Percentiles rank a stretch among this genome's conserved stretches.
phyloP scores from a whole-genome alignment of 2,113 vertebrate species.

The Triplophysa dalaica region DNA sequence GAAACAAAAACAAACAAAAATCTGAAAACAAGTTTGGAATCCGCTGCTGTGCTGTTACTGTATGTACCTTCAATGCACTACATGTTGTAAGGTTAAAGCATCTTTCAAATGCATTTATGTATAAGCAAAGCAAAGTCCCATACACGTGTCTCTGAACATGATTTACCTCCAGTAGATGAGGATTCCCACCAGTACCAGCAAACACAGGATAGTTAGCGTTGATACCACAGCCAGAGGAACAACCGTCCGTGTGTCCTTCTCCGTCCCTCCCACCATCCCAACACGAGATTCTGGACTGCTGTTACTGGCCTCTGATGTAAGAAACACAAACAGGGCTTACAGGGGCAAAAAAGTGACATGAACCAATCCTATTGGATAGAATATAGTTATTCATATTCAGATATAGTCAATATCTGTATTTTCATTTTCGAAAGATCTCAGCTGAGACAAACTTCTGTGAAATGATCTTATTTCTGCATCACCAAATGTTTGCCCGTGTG shows the following conservation, averaged over 20 bases:
- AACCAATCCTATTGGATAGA: background rate
- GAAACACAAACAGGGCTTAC: constrained; percentile 56
- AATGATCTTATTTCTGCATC: background rate
- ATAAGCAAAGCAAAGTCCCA: no score
- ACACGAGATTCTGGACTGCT: constrained; percentile 96
- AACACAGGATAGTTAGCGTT: constrained; percentile 92
- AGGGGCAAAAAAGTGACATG: no score
- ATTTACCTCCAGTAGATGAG: constrained; percentile 98
- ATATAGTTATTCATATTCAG: background rate
- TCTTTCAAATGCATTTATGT: no score
- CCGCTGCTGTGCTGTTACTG: no score
- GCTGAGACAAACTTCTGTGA: background rate
- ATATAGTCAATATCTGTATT: background rate
- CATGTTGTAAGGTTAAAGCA: no score
- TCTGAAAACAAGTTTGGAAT: no score
- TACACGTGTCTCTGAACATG: background rate
- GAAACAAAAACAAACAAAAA: no score
- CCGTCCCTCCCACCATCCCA: constrained; percentile 86
- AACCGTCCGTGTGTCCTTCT: constrained; percentile 87
- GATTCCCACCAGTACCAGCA: constrained; percentile 95
- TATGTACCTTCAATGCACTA: no score
- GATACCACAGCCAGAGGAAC: constrained; percentile 94
- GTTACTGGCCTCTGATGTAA: constrained; percentile 91
- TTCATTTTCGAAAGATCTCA: background rate
- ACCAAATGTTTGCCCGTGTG: background rate